Base-by-base conservation (phyloP, 2,888 invertebrate genomes). In the Merodon equestris region DNA sequence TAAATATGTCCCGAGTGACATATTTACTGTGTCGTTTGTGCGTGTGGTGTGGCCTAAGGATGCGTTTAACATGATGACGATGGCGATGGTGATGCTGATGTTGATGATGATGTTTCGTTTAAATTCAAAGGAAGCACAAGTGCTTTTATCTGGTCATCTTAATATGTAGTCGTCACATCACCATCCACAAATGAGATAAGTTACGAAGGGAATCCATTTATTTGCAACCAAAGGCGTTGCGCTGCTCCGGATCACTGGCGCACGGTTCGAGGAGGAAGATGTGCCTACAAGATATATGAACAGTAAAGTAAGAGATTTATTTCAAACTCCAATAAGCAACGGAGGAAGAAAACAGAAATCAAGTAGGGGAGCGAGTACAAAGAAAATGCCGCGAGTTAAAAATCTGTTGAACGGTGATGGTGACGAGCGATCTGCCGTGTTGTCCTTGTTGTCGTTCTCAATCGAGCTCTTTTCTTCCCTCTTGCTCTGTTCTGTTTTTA, bases 181-280 rank as follows among this genome's bases (percentile, higher is more conserved):
- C 79, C 79, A 79, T 74, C 79, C 70, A 44, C 68, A 79, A 79
- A 79, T 68, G 68, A 79, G 79, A 79, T 79, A 79, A 74, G 50
- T 34, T 34, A 38, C 4, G 51, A 58, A 38, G 50, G 68, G 68
- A 34, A 36, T 40, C 42, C 58, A 48, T 70, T 75, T 68, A 57
- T 68, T 74, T 68, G 68, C 74, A 74, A 68, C 51, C 48, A 50
- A 67, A 45, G 17, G 38, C n/a, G 17, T 27, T 27, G 27, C 27
- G 27, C 27, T 27, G 27, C 7, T 2, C 27, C 27, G 27, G 27
- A 27, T 27, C 3, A 7, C 27, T 27, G 27, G 27, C 56, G 40
- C 1, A 40, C 10, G 27, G 27, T 27, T 27, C 36, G 34, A n/a
- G n/a, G 44, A 15, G 44, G 18, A n/a, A 36, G 42, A 40, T 18